A percentile compares a stretch with the other conserved stretches of the same genome.
phyloP scores from a whole-genome alignment of 2,888 invertebrate species.

The Eilema depressum region DNA sequence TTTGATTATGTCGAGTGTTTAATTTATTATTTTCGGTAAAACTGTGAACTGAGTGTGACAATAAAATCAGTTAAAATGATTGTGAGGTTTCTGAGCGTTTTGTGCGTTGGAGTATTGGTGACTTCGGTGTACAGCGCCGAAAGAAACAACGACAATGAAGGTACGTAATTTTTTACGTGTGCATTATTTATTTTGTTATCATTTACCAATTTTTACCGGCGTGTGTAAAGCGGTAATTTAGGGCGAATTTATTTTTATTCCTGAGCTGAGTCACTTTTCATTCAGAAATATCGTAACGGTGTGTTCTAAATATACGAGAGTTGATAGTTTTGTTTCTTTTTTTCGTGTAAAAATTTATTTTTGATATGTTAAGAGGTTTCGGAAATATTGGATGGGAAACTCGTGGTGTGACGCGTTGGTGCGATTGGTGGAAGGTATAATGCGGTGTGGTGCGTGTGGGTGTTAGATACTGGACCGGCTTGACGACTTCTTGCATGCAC shows the following conservation, averaged over 20 bases:
- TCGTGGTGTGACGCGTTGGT: constrained; percentile 49
- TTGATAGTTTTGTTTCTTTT: constrained; percentile 36
- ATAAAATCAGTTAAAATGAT: constrained; percentile 82
- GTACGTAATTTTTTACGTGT: constrained; percentile 68
- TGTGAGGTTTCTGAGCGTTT: constrained; percentile 84
- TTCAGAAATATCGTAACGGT: constrained; percentile 48
- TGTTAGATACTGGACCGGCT: constrained; percentile 78
- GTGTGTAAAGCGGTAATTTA: constrained; percentile 41
- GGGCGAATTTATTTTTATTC: constrained; percentile 49
- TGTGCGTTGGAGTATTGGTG: constrained; percentile 83
- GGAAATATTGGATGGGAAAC: constrained; percentile 21
- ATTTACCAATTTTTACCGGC: constrained; percentile 50
- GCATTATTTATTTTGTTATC: constrained; percentile 72
- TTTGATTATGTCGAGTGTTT: constrained; percentile 83
- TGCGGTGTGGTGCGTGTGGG: constrained; percentile 69
- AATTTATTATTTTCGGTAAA: constrained; percentile 78
- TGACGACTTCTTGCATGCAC: constrained; percentile 67
- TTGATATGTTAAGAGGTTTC: constrained; percentile 14
- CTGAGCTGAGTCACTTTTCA: constrained; percentile 46
- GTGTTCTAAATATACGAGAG: constrained; percentile 47
- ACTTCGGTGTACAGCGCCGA: constrained; percentile 79
- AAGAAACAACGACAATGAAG: constrained; percentile 86
- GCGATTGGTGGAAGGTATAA: constrained; percentile 60
- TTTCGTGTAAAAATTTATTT: constrained; percentile 41
- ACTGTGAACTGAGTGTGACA: constrained; percentile 80